Conservation (phyloP, 2,888 invertebrate species). For the Flexamia atlantica region DNA sequence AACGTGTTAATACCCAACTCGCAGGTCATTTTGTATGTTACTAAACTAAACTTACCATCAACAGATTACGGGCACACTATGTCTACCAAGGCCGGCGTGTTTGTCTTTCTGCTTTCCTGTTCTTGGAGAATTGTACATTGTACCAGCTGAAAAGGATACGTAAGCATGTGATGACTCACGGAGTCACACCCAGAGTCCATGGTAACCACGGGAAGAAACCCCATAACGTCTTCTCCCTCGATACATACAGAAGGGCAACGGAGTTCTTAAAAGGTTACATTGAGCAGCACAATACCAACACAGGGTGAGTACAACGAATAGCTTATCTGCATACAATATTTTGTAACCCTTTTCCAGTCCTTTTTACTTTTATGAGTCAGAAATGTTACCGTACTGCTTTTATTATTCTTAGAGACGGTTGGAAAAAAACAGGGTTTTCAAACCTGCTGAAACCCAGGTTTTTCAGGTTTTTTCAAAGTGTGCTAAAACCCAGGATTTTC, state of each 20-base stretch:
- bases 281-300: constrained; percentile 76
- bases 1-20: no score
- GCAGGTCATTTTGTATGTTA: no score
- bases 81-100: constrained; percentile 88
- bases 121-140: constrained; percentile 88
- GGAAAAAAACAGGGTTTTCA: no score
- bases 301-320: constrained; percentile 49
- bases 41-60: no score
- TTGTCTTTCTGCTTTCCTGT: constrained; percentile 87
- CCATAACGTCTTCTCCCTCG: constrained; percentile 87
- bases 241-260: constrained; percentile 88
- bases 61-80: constrained; percentile 81
- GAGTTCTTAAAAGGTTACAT: constrained; percentile 86
- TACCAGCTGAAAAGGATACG: constrained; percentile 87
- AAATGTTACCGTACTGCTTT: no score
- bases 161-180: constrained; percentile 88
- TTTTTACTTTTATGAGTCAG: no score
- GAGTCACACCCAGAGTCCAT: constrained; percentile 87
- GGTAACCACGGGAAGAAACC: constrained; percentile 90
- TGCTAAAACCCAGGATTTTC: no score
- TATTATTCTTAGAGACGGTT: no score
- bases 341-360: no score
- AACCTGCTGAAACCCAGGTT: no score
- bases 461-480: no score
- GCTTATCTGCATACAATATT: no score